A percentile compares a stretch with the other conserved stretches of the same genome.
These are phyloP conservation scores for Tragelaphus imberbis DNA, from an alignment of 2,113 vertebrate species.

Conservation along the genomic window DNA sequence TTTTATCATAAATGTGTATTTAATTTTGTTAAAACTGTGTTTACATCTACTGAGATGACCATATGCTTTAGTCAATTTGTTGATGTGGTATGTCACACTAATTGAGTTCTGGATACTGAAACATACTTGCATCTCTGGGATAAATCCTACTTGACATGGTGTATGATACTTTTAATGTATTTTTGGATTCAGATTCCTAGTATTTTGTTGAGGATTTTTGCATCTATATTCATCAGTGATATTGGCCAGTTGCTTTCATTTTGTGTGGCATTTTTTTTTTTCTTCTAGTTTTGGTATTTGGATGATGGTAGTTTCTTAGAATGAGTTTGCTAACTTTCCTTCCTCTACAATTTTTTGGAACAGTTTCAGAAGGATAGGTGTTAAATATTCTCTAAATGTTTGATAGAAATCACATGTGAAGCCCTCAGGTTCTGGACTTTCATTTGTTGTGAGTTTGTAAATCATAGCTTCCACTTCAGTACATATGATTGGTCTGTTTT, in stretches of 20 bases:
- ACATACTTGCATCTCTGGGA: neutral
- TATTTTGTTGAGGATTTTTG: neutral
- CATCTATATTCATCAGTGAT: neutral
- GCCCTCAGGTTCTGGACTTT: neutral
- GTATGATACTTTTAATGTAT: neutral
- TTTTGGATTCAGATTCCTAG: neutral
- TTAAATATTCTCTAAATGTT: neutral
- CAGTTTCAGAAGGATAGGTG: neutral
- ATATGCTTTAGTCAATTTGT: neutral
- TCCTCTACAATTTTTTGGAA: neutral
- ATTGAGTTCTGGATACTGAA: neutral
- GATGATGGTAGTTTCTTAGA: neutral
- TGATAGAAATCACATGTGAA: neutral
- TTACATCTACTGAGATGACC: neutral
- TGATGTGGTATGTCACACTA: neutral
- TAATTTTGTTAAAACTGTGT: neutral
- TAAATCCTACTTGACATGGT: neutral
- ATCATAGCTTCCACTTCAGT: neutral
- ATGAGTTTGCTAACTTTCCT: neutral
- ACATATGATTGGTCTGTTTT: neutral
- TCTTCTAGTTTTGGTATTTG: neutral
- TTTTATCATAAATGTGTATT: neutral
- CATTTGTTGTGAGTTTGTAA: neutral
- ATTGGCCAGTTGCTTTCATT: neutral
- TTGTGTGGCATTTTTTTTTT: neutral